These are phyloP conservation scores for Craterocephalus amniculus DNA, from an alignment of 2,797 vertebrate species.

Conservation along the genomic window DNA sequence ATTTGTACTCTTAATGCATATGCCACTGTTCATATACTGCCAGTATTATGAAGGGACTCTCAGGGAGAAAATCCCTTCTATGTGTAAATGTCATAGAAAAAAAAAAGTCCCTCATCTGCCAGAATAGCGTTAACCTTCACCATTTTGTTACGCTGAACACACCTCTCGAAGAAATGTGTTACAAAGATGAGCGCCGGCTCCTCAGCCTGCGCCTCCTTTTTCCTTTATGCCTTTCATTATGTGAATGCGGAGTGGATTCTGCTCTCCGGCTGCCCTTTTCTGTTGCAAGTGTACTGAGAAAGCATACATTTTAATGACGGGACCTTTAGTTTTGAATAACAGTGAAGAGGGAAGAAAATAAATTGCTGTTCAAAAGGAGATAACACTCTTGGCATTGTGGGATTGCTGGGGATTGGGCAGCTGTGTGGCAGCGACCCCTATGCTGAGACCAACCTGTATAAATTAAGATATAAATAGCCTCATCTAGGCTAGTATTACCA, in stretches of 20 bases:
- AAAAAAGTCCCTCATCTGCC: constrained; percentile 79
- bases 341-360: constrained; percentile 74
- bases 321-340: constrained; percentile 89
- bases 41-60: constrained; percentile 70
- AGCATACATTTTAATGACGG: constrained; percentile 98
- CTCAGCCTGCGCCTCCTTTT: constrained; percentile 33
- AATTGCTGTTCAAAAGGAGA: constrained; percentile 96
- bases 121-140: constrained; percentile 80
- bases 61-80: constrained; percentile 69
- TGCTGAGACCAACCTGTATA: constrained; percentile 78
- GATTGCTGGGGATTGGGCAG: constrained; percentile 87
- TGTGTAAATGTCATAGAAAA: constrained; percentile 78
- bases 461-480: constrained; percentile 87
- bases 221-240: constrained; percentile 82
- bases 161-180: constrained; percentile 77
- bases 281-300: constrained; percentile 83
- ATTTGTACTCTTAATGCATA: constrained; percentile 67
- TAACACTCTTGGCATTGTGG: constrained; percentile 94
- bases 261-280: constrained; percentile 88
- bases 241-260: constrained; percentile 84
- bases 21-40: constrained; percentile 54
- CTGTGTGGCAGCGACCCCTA: constrained; percentile 73
- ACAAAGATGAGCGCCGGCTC: constrained; percentile 63
- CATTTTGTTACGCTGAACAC: constrained; percentile 83
- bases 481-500: constrained; percentile 78